Evolutionary conservation across 2,888 invertebrate species (phyloP).

Genomic region (Agonopterix heracliana): DNA sequence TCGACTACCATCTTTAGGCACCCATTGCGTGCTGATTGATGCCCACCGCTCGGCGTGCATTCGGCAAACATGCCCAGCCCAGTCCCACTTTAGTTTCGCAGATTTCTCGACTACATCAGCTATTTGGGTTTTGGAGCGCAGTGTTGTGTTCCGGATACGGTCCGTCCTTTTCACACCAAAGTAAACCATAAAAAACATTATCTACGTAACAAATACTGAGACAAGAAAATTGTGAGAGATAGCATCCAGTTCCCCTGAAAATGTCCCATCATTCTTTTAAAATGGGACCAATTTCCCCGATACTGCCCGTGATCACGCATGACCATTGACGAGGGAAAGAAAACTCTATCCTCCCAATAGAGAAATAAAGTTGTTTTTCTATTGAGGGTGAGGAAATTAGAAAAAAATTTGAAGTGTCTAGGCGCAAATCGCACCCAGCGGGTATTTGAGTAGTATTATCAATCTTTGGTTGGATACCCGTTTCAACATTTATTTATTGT

Average conservation of each 20-base stretch:
- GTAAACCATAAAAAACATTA: neutral
- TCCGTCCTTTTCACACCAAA: too few species aligned
- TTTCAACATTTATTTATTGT: constrained; percentile 64
- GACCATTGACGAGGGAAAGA: constrained; percentile 11
- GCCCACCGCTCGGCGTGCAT: too few species aligned
- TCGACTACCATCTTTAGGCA: too few species aligned
- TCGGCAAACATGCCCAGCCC: too few species aligned
- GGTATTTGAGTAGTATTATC: constrained; percentile 57
- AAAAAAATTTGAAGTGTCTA: constrained; percentile 43
- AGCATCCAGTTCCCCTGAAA: constrained; percentile 41
- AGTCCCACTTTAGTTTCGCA: too few species aligned
- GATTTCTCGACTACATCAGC: too few species aligned
- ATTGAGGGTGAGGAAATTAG: constrained; percentile 27
- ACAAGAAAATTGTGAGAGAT: constrained; percentile 39
- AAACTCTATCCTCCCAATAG: too few species aligned
- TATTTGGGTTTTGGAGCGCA: too few species aligned
- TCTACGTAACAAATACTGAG: neutral
- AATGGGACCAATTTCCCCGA: constrained; percentile 58
- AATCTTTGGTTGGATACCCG: constrained; percentile 55
- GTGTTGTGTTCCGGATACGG: too few species aligned
- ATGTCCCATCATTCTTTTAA: constrained; percentile 66
- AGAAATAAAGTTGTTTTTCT: constrained; percentile 21
- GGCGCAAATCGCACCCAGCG: constrained; percentile 60
- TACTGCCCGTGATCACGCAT: constrained; percentile 60
- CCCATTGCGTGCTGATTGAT: too few species aligned